Conservation (phyloP, 2,888 invertebrate species). For the Pyrocoelia pectoralis region DNA sequence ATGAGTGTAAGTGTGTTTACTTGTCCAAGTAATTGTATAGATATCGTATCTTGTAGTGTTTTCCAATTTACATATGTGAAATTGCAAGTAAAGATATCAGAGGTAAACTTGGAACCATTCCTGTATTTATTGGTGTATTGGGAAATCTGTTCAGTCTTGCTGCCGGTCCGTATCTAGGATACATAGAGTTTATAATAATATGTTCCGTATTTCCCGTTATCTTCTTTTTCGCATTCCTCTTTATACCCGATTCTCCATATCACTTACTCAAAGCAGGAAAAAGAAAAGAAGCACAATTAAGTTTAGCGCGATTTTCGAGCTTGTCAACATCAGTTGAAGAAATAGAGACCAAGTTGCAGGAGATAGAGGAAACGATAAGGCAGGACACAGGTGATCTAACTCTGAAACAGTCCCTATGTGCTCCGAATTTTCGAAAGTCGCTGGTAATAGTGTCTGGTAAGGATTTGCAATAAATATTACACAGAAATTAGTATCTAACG, state of each 20-base stretch:
- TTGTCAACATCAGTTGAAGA: no score
- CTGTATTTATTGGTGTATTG: constrained; percentile 55
- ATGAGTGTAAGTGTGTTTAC: no score
- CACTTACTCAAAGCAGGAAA: constrained; percentile 57
- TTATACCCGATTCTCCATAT: constrained; percentile 62
- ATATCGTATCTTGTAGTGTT: no score
- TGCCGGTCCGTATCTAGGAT: constrained; percentile 56
- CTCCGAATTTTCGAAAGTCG: background rate
- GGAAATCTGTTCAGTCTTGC: constrained; percentile 56
- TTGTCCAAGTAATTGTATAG: no score
- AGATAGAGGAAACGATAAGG: no score
- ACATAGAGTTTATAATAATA: constrained; percentile 51
- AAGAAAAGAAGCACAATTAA: constrained; percentile 50
- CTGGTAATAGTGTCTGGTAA: background rate
- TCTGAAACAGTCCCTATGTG: constrained; percentile 40
- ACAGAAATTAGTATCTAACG: background rate
- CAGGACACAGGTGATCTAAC: no score
- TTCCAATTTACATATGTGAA: constrained; percentile 58
- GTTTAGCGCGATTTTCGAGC: constrained; percentile 11
- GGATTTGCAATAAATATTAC: background rate
- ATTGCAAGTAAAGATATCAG: constrained; percentile 61
- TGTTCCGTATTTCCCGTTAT: constrained; percentile 53
- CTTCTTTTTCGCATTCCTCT: constrained; percentile 54
- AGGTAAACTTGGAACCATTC: constrained; percentile 53
- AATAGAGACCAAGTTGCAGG: no score